Conservation (phyloP, 1,140 invertebrate genomes). For the Macrobrachium rosenbergii region DNA sequence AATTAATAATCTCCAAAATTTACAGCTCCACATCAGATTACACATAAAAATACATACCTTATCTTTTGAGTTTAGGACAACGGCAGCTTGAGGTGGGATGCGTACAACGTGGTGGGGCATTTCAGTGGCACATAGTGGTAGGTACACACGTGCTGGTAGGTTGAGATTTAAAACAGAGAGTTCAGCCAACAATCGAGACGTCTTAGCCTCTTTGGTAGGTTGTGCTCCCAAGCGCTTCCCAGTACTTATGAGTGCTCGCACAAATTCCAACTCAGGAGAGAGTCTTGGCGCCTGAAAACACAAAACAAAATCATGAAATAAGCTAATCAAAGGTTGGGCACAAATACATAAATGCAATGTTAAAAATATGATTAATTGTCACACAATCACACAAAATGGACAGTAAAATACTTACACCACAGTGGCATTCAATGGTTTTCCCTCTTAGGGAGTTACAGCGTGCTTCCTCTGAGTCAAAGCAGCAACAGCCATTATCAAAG, state of each 20-base stretch:
- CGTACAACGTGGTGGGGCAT: slow-evolving; percentile 87
- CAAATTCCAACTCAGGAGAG: slow-evolving; percentile 88
- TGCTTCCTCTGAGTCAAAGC: slow-evolving; percentile 82
- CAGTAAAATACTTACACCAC: slow-evolving; percentile 75
- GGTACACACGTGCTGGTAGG: slow-evolving; percentile 96
- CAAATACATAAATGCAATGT: too few relatives aligned
- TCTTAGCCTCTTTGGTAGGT: slow-evolving; percentile 95
- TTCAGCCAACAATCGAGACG: slow-evolving; percentile 90
- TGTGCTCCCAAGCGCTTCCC: slow-evolving; percentile 91
- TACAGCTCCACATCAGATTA: neutral
- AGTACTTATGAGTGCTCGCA: slow-evolving; percentile 87
- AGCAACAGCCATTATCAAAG: slow-evolving; percentile 96
- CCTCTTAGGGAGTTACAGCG: slow-evolving; percentile 83
- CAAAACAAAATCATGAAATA: neutral
- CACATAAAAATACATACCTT: slow-evolving; percentile 77
- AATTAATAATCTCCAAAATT: neutral
- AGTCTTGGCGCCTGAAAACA: slow-evolving; percentile 82
- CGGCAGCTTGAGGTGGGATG: slow-evolving; percentile 93
- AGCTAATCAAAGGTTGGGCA: too few relatives aligned
- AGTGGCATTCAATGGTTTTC: slow-evolving; percentile 80
- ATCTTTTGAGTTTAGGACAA: slow-evolving; percentile 98
- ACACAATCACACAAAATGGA: too few relatives aligned
- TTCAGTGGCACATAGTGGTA: slow-evolving; percentile 81
- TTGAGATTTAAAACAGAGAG: slow-evolving; percentile 95
- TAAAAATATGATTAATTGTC: too few relatives aligned